Evolutionary conservation across 2,797 vertebrate species (phyloP).

Genomic region (Varecia variegata): DNA sequence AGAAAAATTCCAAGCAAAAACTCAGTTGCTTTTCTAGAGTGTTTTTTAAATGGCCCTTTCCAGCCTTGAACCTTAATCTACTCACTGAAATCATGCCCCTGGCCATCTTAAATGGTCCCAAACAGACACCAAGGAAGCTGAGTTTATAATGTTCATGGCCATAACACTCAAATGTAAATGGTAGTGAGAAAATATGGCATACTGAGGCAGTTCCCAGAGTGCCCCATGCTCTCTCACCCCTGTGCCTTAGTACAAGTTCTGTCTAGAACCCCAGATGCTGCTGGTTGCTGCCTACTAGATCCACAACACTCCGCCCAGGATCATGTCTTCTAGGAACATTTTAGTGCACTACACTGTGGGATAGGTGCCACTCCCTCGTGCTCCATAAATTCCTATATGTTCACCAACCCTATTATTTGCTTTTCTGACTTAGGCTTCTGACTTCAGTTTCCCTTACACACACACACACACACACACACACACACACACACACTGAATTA

Average conservation of each 20-base stretch:
- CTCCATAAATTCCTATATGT: not conserved
- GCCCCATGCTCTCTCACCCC: not conserved
- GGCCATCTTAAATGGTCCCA: conserved; percentile 60
- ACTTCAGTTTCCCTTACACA: not conserved
- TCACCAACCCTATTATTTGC: not conserved
- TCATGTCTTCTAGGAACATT: not conserved
- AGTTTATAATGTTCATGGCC: not conserved
- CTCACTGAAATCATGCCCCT: conserved; percentile 57
- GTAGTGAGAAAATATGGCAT: not conserved
- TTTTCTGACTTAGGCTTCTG: not conserved
- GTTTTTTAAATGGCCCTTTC: not conserved
- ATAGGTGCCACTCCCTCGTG: not conserved
- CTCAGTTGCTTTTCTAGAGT: not conserved
- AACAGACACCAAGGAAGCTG: not conserved
- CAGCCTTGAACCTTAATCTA: conserved; percentile 33
- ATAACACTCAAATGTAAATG: not conserved
- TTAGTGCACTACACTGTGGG: not conserved
- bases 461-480: not conserved
- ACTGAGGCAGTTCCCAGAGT: not conserved
- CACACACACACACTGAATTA: not conserved
- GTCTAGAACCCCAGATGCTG: not conserved
- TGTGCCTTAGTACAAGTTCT: not conserved
- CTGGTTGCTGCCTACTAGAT: not conserved
- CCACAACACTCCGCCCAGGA: not conserved
- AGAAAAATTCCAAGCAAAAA: not conserved